Percentiles rank a stretch among this genome's conserved stretches.
These are phyloP conservation scores for Cordylochernes scorpioides DNA, from an alignment of 2,888 invertebrate species.

Conservation along the genomic window DNA sequence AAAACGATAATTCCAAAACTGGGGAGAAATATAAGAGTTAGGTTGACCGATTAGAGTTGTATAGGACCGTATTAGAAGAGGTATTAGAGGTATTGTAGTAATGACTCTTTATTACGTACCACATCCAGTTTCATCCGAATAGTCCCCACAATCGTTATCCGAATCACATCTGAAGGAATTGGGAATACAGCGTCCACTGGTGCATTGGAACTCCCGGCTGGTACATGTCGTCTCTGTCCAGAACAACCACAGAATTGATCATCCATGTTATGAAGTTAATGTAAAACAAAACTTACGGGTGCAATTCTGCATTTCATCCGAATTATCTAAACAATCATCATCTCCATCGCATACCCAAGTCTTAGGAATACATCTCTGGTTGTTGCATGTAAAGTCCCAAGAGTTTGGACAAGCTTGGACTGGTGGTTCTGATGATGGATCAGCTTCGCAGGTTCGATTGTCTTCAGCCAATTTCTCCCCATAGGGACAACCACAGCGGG, in stretches of 20 bases:
- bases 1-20: too few relatives aligned
- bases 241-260: not conserved
- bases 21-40: too few relatives aligned
- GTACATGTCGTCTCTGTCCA: constrained; percentile 55
- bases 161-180: constrained; percentile 75
- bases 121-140: constrained; percentile 73
- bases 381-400: constrained; percentile 79
- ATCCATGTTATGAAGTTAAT: not conserved
- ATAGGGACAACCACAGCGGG: constrained; percentile 69
- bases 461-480: constrained; percentile 55
- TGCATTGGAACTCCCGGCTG: constrained; percentile 71
- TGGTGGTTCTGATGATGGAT: constrained; percentile 61
- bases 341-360: constrained; percentile 90
- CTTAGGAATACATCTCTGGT: constrained; percentile 68
- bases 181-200: constrained; percentile 70
- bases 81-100: too few relatives aligned
- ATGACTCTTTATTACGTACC: constrained; percentile 26
- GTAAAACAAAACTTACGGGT: constrained; percentile 33
- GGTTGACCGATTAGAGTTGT: too few relatives aligned
- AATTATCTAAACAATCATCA: constrained; percentile 80
- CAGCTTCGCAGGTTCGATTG: constrained; percentile 35
- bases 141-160: constrained; percentile 66
- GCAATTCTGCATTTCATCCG: constrained; percentile 81
- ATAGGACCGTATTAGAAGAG: too few relatives aligned
- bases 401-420: constrained; percentile 63